Conservation (phyloP, 2,113 vertebrate genomes). For the Perca fluviatilis region DNA sequence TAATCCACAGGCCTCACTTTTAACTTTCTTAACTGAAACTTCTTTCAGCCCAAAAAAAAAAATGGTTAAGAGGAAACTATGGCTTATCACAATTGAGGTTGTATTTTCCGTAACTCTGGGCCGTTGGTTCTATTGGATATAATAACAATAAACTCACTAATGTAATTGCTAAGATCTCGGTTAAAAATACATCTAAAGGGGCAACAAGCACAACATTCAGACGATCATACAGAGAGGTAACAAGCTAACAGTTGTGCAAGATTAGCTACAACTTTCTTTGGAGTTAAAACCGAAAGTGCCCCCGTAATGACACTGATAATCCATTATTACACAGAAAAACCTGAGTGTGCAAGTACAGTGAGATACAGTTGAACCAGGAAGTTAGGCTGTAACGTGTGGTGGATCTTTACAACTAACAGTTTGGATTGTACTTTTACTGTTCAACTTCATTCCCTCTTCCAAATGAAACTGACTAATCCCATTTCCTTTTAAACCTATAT, state of each 20-base stretch:
- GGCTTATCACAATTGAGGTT: background rate
- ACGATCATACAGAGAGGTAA: background rate
- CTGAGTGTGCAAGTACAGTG: background rate
- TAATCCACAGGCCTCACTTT: background rate
- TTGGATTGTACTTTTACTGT: background rate
- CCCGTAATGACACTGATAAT: too few relatives aligned
- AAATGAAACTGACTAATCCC: background rate
- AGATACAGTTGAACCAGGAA: background rate
- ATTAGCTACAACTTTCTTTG: background rate
- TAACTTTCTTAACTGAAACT: background rate
- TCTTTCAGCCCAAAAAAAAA: background rate
- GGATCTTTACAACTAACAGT: background rate
- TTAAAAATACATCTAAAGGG: background rate
- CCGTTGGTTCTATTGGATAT: background rate
- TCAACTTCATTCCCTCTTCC: background rate
- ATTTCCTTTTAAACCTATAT: too few relatives aligned
- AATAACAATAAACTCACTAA: background rate
- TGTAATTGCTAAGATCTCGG: background rate
- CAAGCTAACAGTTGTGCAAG: background rate
- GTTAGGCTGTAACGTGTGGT: background rate
- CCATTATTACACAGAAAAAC: background rate
- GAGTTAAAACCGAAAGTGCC: background rate
- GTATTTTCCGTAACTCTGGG: background rate
- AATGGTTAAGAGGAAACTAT: background rate
- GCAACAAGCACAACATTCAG: background rate